These are phyloP conservation scores for Scomber scombrus DNA, from an alignment of 2,113 vertebrate species.

Conservation along the genomic window DNA sequence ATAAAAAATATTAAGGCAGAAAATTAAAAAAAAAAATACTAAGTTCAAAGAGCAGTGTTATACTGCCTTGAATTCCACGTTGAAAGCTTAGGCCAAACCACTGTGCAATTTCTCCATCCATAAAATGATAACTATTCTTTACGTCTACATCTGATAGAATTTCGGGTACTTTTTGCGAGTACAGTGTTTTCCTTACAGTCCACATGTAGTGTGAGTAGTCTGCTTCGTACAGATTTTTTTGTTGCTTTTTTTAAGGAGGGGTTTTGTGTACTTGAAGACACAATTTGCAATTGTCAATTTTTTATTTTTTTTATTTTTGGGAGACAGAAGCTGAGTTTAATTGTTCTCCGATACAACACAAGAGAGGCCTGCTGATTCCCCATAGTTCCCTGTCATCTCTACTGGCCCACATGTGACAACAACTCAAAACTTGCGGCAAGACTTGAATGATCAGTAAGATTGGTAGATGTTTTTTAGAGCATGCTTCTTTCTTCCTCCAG, in stretches of 20 bases:
- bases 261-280: constrained; percentile 34
- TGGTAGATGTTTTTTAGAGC: constrained; percentile 48
- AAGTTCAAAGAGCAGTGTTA: constrained; percentile 58
- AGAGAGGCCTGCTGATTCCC: constrained; percentile 52
- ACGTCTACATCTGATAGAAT: constrained; percentile 55
- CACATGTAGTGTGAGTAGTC: constrained; percentile 23
- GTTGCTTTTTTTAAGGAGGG: constrained; percentile 10
- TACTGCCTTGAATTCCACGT: constrained; percentile 61
- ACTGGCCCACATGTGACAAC: constrained; percentile 57
- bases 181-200: constrained; percentile 51
- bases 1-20: constrained; percentile 75
- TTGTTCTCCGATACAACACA: constrained; percentile 24
- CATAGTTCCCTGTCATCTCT: constrained; percentile 26
- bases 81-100: constrained; percentile 68
- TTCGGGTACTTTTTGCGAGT: constrained; percentile 47
- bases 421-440: constrained; percentile 45
- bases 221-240: constrained; percentile 14
- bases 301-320: background rate
- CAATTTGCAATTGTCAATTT: constrained; percentile 21
- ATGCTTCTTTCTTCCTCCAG: constrained; percentile 51
- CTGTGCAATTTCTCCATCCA: constrained; percentile 64
- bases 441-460: constrained; percentile 61
- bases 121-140: constrained; percentile 57
- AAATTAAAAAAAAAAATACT: constrained; percentile 67
- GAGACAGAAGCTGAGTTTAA: constrained; percentile 68